These are phyloP conservation scores for Pseudomyrmex flavicornis DNA, from an alignment of 1,140 invertebrate species.

Conservation along the genomic window DNA sequence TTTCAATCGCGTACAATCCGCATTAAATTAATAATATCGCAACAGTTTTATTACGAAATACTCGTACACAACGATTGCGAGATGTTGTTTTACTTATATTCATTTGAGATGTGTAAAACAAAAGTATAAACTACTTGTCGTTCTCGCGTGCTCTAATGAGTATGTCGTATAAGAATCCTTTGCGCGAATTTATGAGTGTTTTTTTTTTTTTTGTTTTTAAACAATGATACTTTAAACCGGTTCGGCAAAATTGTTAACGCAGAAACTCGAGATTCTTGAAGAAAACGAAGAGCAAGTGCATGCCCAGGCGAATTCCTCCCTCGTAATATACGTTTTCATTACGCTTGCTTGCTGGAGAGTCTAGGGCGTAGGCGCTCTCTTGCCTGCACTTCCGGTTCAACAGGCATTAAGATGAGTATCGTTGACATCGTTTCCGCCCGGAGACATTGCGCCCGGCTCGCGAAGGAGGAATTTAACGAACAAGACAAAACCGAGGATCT, in stretches of 20 bases:
- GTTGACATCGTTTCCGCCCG: constrained; percentile 78
- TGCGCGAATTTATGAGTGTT: neutral
- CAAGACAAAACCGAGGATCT: constrained; percentile 56
- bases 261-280: constrained; percentile 33
- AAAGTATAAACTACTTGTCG: too few relatives aligned
- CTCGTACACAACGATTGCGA: neutral
- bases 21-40: neutral
- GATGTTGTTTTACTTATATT: too few relatives aligned
- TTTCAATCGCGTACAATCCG: constrained; percentile 30
- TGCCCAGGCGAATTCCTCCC: constrained; percentile 69
- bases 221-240: constrained; percentile 10
- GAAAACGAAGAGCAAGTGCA: constrained; percentile 32
- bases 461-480: constrained; percentile 68
- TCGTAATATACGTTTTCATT: constrained; percentile 78
- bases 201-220: neutral
- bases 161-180: neutral
- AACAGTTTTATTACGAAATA: neutral
- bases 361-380: constrained; percentile 63
- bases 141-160: neutral
- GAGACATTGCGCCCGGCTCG: constrained; percentile 57
- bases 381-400: constrained; percentile 76
- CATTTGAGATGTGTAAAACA: too few relatives aligned
- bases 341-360: constrained; percentile 69
- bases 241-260: constrained; percentile 31
- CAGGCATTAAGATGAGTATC: constrained; percentile 81